phyloP scores from a whole-genome alignment of 2,797 vertebrate genomes.

The Anisognathus igniventris region DNA sequence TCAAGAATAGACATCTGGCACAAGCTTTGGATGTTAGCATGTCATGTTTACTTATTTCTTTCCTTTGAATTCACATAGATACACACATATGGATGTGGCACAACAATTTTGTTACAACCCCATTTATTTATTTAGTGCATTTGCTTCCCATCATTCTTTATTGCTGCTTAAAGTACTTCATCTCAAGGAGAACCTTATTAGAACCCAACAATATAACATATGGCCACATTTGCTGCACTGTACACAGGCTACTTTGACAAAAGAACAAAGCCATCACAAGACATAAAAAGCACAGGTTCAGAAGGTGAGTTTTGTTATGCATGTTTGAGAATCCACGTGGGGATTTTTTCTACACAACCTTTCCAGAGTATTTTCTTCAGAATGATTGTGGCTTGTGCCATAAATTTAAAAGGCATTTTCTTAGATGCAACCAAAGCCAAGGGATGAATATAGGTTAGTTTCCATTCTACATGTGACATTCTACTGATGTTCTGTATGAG shows the following conservation, averaged over 20 bases:
- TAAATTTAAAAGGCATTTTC: not conserved
- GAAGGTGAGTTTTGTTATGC: not conserved
- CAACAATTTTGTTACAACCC: not conserved
- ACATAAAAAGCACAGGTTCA: not conserved
- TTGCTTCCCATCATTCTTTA: not conserved
- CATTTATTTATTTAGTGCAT: not conserved
- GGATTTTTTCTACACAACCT: not conserved
- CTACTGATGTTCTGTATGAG: not conserved
- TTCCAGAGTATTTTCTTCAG: not conserved
- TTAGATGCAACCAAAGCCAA: not conserved
- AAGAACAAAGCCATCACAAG: not conserved
- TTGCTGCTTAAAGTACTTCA: not conserved
- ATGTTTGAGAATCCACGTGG: not conserved
- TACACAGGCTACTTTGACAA: not conserved
- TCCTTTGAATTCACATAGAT: not conserved
- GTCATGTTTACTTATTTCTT: not conserved
- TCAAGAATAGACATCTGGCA: not conserved
- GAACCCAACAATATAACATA: not conserved
- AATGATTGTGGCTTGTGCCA: not conserved
- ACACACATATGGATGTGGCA: not conserved
- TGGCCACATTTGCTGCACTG: not conserved
- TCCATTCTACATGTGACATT: not conserved
- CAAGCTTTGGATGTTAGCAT: not conserved
- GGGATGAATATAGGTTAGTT: not conserved
- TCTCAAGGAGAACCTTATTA: not conserved